Evolutionary conservation across 2,113 vertebrate species (phyloP), one percentile per base, ranked within the genome.

Genomic region (Triplophysa siluroides): DNA sequence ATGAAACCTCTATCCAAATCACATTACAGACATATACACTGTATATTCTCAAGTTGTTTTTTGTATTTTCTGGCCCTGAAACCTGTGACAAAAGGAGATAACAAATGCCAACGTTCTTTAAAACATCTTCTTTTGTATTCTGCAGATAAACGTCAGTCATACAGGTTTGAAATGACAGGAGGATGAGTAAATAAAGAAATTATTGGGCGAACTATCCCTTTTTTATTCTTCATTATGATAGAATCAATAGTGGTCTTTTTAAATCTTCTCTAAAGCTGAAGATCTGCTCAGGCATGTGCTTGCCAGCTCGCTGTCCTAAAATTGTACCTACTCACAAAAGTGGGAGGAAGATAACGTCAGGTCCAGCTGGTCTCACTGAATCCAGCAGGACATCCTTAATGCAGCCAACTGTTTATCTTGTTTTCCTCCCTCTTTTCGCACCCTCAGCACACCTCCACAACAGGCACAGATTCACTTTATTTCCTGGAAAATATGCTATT

Each of bases 301-400:
- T 38, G 33, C 80, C 86, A 85, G 83, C 72, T 79, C 85, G 21
- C 33, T 43, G 81, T 87, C 87, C 10, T 84, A 62, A 86, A 83
- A 88, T 85, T 79, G 83, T 83, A 86, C 87, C 88, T 89, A 81
- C 87, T 89, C 76, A 72, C 74, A 85, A 83, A 85, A 78, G 81
- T 84, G 87, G 87, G 85, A 85, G 86, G 86, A 89, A 88, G 84
- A 75, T 78, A 82, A 71, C 61, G 68, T 87, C 80, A 70, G 65
- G 73, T 82, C 86, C 88, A 90, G 88, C 86, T 91, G 89, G 86
- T 85, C 80, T 77, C 74, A 80, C 82, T 86, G 87, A 74, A 76
- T 45, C 82, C 85, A 79, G 54, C 79, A 86, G 82, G 81, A 62
- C 23, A 14, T 81, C 68, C 71, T 41, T 79, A 21, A 33, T 85